Evolutionary conservation across 2,797 vertebrate species (phyloP), one percentile per base, ranked within the genome.

Genomic region (Myotis myotis): DNA sequence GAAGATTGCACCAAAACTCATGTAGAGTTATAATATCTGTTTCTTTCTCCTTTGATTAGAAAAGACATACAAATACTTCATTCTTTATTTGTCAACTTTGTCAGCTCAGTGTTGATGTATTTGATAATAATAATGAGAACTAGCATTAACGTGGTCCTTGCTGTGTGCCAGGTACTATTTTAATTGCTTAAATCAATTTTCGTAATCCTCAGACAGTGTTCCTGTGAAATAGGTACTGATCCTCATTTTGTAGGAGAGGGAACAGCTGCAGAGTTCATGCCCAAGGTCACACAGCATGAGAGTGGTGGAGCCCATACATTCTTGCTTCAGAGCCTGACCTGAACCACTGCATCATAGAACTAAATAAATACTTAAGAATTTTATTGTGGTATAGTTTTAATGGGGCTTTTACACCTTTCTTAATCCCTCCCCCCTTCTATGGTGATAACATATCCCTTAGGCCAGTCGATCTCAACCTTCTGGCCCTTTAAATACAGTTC

Each of bases 311-410:
- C 30, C 20, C 13, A 6, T 66, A 13, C 57, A 8, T 79, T 82
- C 25, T 87, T 15, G 33, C 70, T 85, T 74, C 33, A 78, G 64
- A 92, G 33, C n/a, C 60, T 60, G 60, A 81, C 12, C 51, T 84
- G 84, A 91, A 60, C 57, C 15, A 53, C 10, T 68, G 13, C 30
- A n/a, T 64, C 88, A 41, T 23, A 44, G 47, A 83, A 89, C 74
- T 92, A 64, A 79, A 41, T 71, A 71, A 44, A 23, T 81, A 7
- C 33, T 88, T 41, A 51, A 75, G n/a, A 9, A 57, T 89, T 89
- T 93, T 64, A 49, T 95, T 78, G 76, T 78, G 74, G 53, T 92
- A 16, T 15, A 89, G 20, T 49, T 94, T 82, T 76, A 87, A 23
- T 57, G 19, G 38, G 57, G 30, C 53, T 85, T 68, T 89, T 10